Evolutionary conservation across 2,888 invertebrate genomes (phyloP).

Genomic region (Drosophila pegasa): DNA sequence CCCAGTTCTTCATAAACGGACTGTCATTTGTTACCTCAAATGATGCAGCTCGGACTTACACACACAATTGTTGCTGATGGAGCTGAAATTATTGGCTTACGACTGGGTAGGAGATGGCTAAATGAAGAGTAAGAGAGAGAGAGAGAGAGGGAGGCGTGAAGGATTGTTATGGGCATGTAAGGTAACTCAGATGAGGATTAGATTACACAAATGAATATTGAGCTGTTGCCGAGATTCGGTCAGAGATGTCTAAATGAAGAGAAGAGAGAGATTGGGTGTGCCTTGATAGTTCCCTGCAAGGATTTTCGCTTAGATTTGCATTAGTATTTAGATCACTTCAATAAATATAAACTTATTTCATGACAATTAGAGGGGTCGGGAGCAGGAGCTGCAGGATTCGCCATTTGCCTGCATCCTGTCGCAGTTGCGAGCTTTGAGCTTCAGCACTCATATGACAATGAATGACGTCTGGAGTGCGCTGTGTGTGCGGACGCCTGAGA

Average conservation of each 20-base stretch:
- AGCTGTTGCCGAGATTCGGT: not conserved
- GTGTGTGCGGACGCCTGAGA: conserved; percentile 37
- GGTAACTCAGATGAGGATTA: not conserved
- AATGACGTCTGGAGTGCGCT: conserved; percentile 47
- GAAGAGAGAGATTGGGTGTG: no score
- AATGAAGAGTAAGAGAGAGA: not conserved
- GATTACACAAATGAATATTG: conserved; percentile 6
- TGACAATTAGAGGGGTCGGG: not conserved
- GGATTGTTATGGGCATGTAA: conserved; percentile 1
- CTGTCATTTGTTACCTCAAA: conserved; percentile 56
- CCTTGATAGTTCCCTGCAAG: no score
- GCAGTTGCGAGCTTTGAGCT: conserved; percentile 18
- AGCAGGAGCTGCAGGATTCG: conserved; percentile 24
- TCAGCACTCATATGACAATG: conserved; percentile 53
- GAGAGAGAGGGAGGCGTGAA: not conserved
- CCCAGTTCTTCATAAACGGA: conserved; percentile 57
- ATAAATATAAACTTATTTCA: not conserved
- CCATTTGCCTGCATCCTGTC: conserved; percentile 59
- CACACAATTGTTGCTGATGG: conserved; percentile 20
- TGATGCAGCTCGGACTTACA: conserved; percentile 37
- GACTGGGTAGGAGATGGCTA: conserved; percentile 5
- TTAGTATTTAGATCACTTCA: not conserved
- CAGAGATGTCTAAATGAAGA: no score
- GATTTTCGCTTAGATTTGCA: not conserved
- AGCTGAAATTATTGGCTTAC: conserved; percentile 49